A percentile compares a stretch with the other conserved stretches of the same genome.
These are phyloP conservation scores for Archips crataeganus DNA, from an alignment of 2,888 invertebrate genomes.

Conservation along the genomic window DNA sequence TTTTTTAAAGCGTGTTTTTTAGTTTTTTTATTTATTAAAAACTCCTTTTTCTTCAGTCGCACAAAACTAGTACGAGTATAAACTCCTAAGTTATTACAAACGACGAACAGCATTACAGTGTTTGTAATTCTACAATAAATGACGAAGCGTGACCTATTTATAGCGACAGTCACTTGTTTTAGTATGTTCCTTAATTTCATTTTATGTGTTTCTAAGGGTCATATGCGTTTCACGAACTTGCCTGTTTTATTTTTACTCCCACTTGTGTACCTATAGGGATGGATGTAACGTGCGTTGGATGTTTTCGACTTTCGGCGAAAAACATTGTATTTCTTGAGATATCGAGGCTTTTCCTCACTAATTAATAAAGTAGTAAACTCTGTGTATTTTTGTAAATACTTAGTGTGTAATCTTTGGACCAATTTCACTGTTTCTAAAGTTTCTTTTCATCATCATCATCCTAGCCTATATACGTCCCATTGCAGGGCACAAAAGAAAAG, in stretches of 20 bases:
- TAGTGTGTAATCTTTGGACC: no score
- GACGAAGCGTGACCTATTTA: not conserved
- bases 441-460: no score
- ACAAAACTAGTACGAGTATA: no score
- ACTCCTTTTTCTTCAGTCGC: no score
- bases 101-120: not conserved
- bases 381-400: no score
- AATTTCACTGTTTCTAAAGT: no score
- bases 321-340: not conserved
- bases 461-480: no score
- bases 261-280: constrained; percentile 3
- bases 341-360: no score
- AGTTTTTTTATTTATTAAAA: no score
- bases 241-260: constrained; percentile 27
- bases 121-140: not conserved
- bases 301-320: not conserved
- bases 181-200: constrained; percentile 3
- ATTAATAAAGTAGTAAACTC: no score
- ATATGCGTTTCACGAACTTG: constrained; percentile 21
- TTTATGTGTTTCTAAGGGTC: constrained; percentile 1
- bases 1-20: no score
- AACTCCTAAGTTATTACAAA: not conserved
- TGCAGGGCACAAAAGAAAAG: no score
- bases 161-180: not conserved
- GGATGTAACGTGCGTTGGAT: not conserved